phyloP scores from a whole-genome alignment of 2,797 vertebrate species.

The Lindbergichthys nudifrons region DNA sequence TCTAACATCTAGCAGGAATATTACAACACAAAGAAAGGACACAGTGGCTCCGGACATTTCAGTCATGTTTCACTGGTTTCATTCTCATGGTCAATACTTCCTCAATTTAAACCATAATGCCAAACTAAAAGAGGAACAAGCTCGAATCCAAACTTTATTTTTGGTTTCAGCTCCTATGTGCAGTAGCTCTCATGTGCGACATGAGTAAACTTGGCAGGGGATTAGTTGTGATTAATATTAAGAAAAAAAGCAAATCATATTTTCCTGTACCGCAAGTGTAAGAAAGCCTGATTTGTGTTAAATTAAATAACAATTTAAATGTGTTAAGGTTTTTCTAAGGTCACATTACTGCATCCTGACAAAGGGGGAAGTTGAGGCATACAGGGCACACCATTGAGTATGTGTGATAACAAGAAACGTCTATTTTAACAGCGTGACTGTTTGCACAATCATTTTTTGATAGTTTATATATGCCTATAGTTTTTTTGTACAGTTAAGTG shows the following conservation, averaged over 20 bases:
- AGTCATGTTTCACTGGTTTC: conserved; percentile 63
- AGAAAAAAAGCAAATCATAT: neutral
- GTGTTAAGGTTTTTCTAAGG: neutral
- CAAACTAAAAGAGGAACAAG: conserved; percentile 82
- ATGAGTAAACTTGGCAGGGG: conserved; percentile 17
- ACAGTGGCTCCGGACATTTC: conserved; percentile 26
- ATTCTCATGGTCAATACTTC: conserved; percentile 79
- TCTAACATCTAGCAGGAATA: neutral
- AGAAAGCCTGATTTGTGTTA: neutral
- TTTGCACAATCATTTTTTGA: neutral
- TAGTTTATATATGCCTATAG: neutral
- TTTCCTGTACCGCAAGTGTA: neutral
- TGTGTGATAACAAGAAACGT: neutral
- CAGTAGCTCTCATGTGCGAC: conserved; percentile 28
- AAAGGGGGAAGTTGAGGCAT: conserved; percentile 13
- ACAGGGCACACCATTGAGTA: neutral
- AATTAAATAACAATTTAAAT: neutral
- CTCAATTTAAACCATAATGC: conserved; percentile 74
- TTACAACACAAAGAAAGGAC: conserved; percentile 21
- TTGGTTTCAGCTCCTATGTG: conserved; percentile 69
- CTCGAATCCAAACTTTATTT: conserved; percentile 78
- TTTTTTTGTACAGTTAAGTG: neutral
- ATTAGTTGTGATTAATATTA: conserved; percentile 10
- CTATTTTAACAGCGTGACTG: neutral
- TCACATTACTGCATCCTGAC: conserved; percentile 3